Percentiles rank a stretch among this genome's conserved stretches.
Conservation (phyloP, 2,797 vertebrate genomes). For the Aulostomus chinensis region DNA sequence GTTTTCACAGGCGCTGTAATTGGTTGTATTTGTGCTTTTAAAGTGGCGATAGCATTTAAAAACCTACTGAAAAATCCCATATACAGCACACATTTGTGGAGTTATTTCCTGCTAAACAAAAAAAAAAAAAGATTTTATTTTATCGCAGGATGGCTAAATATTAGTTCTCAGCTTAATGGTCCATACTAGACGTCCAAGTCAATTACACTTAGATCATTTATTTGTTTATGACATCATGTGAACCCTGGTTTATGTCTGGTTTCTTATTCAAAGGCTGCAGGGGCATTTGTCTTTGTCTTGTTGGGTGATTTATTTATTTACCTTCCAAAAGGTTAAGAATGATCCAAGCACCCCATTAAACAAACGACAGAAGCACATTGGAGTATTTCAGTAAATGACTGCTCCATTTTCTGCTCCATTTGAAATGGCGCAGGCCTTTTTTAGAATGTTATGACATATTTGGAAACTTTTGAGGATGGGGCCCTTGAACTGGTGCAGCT, state of each 20-base stretch:
- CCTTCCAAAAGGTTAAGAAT: not conserved
- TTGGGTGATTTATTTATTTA: not conserved
- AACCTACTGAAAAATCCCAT: too few relatives aligned
- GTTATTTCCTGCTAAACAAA: too few relatives aligned
- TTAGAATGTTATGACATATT: not conserved
- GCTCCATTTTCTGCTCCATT: not conserved
- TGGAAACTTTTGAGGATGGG: too few relatives aligned
- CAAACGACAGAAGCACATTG: not conserved
- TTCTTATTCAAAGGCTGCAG: not conserved
- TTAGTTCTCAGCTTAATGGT: too few relatives aligned
- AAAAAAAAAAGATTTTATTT: too few relatives aligned
- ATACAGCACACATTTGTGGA: too few relatives aligned
- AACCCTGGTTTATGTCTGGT: too few relatives aligned
- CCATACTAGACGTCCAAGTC: too few relatives aligned
- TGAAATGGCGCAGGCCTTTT: not conserved
- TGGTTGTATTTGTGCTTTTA: constrained; percentile 32
- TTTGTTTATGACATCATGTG: too few relatives aligned
- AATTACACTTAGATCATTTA: too few relatives aligned
- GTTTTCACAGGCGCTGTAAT: constrained; percentile 51
- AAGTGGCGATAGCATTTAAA: not conserved
- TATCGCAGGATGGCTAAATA: too few relatives aligned
- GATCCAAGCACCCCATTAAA: not conserved
- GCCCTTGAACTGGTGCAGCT: too few relatives aligned
- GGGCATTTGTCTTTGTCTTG: not conserved
- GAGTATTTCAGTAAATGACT: not conserved